These are phyloP conservation scores for Hybos culiciformis DNA, from an alignment of 2,888 invertebrate species.

Conservation along the genomic window DNA sequence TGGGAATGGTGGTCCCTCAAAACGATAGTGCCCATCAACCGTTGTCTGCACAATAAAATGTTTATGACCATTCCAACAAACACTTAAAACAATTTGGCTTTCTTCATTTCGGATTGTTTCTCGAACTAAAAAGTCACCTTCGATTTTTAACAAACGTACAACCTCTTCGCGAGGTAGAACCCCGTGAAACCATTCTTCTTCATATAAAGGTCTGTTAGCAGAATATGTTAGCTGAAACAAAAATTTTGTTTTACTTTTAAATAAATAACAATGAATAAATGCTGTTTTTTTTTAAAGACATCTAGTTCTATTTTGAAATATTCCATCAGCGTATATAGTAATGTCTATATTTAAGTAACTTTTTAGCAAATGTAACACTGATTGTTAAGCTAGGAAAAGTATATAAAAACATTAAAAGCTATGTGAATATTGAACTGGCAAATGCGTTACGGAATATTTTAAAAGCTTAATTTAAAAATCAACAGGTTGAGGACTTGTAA, in stretches of 20 bases:
- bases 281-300: not conserved
- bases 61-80: constrained; percentile 91
- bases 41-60: constrained; percentile 96
- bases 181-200: constrained; percentile 96
- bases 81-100: constrained; percentile 84
- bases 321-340: no score
- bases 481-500: no score
- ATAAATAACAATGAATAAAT: not conserved
- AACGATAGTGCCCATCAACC: constrained; percentile 80
- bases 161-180: constrained; percentile 93
- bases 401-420: no score
- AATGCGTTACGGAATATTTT: no score
- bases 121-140: constrained; percentile 88
- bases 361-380: no score
- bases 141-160: constrained; percentile 73
- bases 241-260: no score
- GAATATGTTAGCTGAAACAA: constrained; percentile 36
- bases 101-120: constrained; percentile 87
- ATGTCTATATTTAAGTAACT: not conserved
- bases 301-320: not conserved
- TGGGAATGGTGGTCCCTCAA: constrained; percentile 88
- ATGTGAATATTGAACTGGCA: no score
- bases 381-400: no score
- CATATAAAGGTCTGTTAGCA: constrained; percentile 57
- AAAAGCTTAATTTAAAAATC: no score